Evolutionary conservation across 2,797 vertebrate species (phyloP).

Genomic region (Hemitrygon akajei): DNA sequence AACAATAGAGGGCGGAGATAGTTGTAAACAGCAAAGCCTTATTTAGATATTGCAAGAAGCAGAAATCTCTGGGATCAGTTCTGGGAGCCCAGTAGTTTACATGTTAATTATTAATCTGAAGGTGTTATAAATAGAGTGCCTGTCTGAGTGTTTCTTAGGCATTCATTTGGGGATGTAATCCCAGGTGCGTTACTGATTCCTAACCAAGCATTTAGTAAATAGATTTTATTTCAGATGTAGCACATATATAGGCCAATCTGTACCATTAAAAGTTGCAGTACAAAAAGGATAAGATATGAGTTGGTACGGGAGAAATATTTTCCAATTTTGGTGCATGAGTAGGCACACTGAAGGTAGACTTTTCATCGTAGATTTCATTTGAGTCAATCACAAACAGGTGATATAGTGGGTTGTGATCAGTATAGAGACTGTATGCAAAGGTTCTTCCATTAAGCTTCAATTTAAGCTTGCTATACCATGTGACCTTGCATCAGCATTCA

Average conservation of each 20-base stretch:
- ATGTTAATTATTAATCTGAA: constrained; percentile 3
- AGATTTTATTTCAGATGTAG: neutral
- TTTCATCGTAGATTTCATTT: neutral
- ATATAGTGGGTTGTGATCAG: neutral
- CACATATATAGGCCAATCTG: neutral
- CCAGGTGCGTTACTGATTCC: neutral
- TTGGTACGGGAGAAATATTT: neutral
- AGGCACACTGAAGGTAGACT: neutral
- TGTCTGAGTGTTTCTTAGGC: neutral
- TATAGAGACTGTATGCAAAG: neutral
- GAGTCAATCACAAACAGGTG: neutral
- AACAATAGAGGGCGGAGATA: neutral
- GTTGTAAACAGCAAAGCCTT: neutral
- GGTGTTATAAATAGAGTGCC: neutral
- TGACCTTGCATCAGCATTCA: neutral
- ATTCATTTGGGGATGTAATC: neutral
- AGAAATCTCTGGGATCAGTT: neutral
- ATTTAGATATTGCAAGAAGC: neutral
- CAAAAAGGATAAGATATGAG: neutral
- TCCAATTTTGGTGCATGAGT: neutral
- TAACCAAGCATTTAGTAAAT: neutral
- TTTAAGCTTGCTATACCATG: neutral
- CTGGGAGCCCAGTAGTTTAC: neutral
- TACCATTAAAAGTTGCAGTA: neutral
- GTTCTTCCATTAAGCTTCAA: neutral